Conservation (phyloP, 2,888 invertebrate genomes). For the Ditylenchus weischeri region DNA sequence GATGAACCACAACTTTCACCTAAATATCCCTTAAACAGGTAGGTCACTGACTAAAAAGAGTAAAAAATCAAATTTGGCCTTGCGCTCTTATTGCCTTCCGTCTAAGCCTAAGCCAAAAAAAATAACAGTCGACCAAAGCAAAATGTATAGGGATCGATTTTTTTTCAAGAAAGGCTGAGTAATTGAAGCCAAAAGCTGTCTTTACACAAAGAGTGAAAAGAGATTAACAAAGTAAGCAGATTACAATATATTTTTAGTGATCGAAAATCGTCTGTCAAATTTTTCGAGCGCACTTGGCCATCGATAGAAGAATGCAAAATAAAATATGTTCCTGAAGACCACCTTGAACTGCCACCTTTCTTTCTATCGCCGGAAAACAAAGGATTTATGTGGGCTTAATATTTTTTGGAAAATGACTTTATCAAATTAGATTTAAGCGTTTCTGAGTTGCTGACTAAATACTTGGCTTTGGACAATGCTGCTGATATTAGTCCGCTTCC, state of each 20-base stretch:
- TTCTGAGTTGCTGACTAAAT: slow-evolving; percentile 57
- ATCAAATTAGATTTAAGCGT: slow-evolving; percentile 60
- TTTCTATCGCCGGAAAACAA: slow-evolving; percentile 76
- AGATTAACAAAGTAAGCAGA: too few species aligned
- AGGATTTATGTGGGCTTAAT: slow-evolving; percentile 65
- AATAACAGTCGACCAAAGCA: too few species aligned
- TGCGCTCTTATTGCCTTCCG: too few species aligned
- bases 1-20: slow-evolving; percentile 31
- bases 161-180: too few species aligned
- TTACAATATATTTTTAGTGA: too few species aligned
- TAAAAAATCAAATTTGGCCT: too few species aligned
- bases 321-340: background rate
- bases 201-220: too few species aligned
- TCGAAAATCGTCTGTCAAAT: background rate
- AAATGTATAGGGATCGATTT: too few species aligned
- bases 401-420: background rate
- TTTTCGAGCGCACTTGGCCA: slow-evolving; percentile 19
- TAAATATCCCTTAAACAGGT: slow-evolving; percentile 24
- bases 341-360: slow-evolving; percentile 63
- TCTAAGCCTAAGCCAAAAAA: too few species aligned
- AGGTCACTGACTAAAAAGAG: background rate
- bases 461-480: slow-evolving; percentile 22
- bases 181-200: too few species aligned
- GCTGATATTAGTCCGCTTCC: slow-evolving; percentile 33
- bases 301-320: slow-evolving; percentile 19